Conservation (phyloP, 1,140 invertebrate genomes). For the Ooceraea biroi region DNA sequence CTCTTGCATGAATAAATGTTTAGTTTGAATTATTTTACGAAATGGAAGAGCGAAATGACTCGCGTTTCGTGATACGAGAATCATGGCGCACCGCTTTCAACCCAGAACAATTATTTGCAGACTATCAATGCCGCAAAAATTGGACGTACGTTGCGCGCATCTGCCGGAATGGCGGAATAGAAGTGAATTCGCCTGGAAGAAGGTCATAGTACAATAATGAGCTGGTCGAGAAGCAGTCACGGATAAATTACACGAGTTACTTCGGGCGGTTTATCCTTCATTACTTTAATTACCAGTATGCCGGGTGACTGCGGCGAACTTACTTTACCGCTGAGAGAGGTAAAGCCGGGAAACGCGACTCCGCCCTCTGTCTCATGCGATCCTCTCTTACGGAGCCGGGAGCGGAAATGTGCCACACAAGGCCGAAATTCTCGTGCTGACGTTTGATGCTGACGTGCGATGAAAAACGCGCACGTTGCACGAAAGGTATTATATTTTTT, state of each 20-base stretch:
- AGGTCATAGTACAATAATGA: slow-evolving; percentile 65
- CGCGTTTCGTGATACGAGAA: slow-evolving; percentile 12
- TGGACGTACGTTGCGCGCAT: neutral
- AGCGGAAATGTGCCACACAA: slow-evolving; percentile 57
- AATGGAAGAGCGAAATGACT: slow-evolving; percentile 15
- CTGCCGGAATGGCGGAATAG: neutral
- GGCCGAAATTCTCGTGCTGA: slow-evolving; percentile 38
- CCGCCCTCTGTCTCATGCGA: slow-evolving; percentile 4
- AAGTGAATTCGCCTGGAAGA: slow-evolving; percentile 11
- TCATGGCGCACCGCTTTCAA: neutral
- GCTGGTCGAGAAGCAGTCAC: slow-evolving; percentile 55
- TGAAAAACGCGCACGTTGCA: neutral
- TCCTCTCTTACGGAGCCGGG: slow-evolving; percentile 24
- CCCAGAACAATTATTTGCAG: slow-evolving; percentile 38
- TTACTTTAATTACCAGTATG: slow-evolving; percentile 71
- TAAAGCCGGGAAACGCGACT: slow-evolving; percentile 16
- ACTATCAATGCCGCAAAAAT: slow-evolving; percentile 33
- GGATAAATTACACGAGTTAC: slow-evolving; percentile 68
- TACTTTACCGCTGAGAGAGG: slow-evolving; percentile 42
- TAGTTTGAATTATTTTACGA: slow-evolving; percentile 47
- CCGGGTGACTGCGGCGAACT: slow-evolving; percentile 38
- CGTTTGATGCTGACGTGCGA: neutral
- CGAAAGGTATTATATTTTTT: neutral
- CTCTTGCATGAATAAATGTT: slow-evolving; percentile 26
- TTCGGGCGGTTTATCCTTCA: slow-evolving; percentile 71